Evolutionary conservation across 30 jellyfish, hydroid and myxozoan species (phyloP).

Genomic region (Cassiopea andromeda): DNA sequence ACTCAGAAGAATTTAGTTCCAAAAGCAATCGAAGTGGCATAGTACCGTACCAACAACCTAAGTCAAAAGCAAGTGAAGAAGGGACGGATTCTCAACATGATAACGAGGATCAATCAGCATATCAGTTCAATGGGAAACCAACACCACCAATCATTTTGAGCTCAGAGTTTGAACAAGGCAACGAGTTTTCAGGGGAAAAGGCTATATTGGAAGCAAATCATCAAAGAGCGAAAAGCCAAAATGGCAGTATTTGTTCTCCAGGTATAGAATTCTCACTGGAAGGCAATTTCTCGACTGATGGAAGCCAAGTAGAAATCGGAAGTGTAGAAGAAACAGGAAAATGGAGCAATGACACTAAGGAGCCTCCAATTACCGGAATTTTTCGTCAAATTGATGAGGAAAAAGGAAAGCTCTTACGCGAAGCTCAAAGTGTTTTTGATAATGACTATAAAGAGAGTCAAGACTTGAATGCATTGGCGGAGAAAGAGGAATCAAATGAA

Average conservation of each 20-base stretch:
- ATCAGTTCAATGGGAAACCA: background rate
- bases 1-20: background rate
- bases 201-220: background rate
- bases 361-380: background rate
- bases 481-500: conserved; percentile 4
- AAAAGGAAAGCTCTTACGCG: background rate
- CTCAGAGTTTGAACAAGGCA: background rate
- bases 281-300: background rate
- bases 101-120: background rate
- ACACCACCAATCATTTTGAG: background rate
- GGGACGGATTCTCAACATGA: background rate
- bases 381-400: conserved; percentile 2
- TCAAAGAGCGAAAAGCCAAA: background rate
- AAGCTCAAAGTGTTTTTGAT: conserved; percentile 1
- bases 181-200: background rate
- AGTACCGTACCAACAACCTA: background rate
- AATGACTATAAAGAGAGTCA: background rate
- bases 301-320: background rate
- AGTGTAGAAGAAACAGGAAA: background rate
- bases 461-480: background rate
- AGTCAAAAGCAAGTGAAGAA: background rate
- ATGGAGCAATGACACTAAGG: background rate
- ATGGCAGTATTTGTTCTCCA: background rate
- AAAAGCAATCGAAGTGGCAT: background rate
- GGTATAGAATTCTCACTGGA: background rate